Conservation (phyloP, 1,140 invertebrate genomes). For the Cydia amplana region DNA sequence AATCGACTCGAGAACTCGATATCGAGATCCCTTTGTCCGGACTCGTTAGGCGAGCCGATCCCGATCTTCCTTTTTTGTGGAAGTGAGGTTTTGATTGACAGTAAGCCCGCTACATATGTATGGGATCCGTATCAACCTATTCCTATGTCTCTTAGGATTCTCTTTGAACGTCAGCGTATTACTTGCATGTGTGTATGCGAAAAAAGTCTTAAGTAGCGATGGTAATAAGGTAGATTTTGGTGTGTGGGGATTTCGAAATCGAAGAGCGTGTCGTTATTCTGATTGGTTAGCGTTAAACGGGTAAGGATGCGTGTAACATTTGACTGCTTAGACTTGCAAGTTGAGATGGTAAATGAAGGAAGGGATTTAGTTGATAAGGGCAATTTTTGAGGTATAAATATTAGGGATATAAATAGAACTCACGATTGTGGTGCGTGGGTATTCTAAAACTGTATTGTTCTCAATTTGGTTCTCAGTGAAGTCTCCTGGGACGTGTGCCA, state of each 20-base stretch:
- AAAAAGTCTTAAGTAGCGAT: not conserved
- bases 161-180: not conserved
- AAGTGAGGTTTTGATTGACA: slow-evolving; percentile 33
- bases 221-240: not conserved
- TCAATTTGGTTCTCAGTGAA: too few relatives aligned
- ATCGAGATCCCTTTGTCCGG: slow-evolving; percentile 33
- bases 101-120: slow-evolving; percentile 29
- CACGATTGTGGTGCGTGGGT: too few relatives aligned
- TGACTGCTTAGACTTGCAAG: slow-evolving; percentile 2
- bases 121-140: not conserved
- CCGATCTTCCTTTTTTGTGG: not conserved
- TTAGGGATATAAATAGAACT: too few relatives aligned
- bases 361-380: too few relatives aligned
- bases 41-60: slow-evolving; percentile 28
- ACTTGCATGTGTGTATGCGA: not conserved
- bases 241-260: not conserved
- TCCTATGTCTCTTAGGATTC: not conserved
- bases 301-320: not conserved
- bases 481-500: not conserved
- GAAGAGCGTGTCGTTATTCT: not conserved
- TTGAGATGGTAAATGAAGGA: not conserved
- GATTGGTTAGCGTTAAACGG: not conserved
- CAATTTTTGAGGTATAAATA: too few relatives aligned
- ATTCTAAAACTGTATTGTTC: too few relatives aligned
- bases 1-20: slow-evolving; percentile 20